phyloP scores from a whole-genome alignment of 2,113 vertebrate genomes.

The Pagrus major region DNA sequence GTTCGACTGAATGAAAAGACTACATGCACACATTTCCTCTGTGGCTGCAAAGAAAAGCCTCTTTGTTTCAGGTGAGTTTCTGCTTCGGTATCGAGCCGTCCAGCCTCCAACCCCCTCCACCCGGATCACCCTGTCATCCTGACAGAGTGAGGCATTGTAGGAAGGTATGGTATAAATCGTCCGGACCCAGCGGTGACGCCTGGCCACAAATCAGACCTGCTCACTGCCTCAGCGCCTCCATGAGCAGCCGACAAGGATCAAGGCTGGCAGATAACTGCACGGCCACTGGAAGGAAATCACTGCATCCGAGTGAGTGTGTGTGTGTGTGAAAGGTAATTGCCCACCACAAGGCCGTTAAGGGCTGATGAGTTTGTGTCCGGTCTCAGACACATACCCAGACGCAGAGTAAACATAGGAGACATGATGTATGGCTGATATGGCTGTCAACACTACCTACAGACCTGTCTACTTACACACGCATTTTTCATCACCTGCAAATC shows the following conservation, averaged over 20 bases:
- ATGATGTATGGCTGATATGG: not conserved
- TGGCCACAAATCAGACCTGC: conserved; percentile 66
- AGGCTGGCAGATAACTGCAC: conserved; percentile 42
- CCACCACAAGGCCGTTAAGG: conserved; percentile 28
- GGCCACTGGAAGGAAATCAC: conserved; percentile 6
- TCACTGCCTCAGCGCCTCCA: conserved; percentile 26
- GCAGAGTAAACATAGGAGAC: conserved; percentile 1
- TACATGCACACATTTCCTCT: conserved; percentile 58
- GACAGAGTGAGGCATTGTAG: conserved; percentile 64
- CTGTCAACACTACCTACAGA: no score
- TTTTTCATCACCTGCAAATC: not conserved
- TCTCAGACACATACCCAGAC: not conserved
- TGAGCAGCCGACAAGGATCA: conserved; percentile 39
- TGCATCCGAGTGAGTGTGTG: not conserved
- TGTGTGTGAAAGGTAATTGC: conserved; percentile 8
- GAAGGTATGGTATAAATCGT: conserved; percentile 48
- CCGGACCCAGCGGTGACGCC: conserved; percentile 19
- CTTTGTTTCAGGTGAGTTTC: conserved; percentile 82
- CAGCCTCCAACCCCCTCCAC: conserved; percentile 19
- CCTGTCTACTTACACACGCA: no score
- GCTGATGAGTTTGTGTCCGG: conserved; percentile 32
- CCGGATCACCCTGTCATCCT: conserved; percentile 7
- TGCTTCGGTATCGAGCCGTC: conserved; percentile 62
- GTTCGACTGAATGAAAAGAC: conserved; percentile 49
- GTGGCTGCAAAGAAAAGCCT: conserved; percentile 64